Percentiles rank a stretch among this genome's conserved stretches.
These are phyloP conservation scores for Plutomurus gul DNA, from an alignment of 1,140 invertebrate species.

Conservation along the genomic window DNA sequence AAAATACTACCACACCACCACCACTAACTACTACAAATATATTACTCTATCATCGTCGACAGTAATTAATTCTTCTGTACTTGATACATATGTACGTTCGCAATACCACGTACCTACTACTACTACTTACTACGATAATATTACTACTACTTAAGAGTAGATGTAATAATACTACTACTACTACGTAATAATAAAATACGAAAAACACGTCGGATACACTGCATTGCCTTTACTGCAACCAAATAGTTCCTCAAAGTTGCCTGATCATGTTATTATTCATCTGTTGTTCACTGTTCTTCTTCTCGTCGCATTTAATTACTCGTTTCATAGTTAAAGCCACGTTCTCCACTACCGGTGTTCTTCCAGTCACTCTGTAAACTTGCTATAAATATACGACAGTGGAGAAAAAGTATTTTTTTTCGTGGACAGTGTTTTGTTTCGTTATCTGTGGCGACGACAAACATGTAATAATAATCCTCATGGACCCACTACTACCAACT, in stretches of 20 bases:
- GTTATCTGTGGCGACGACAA: not conserved
- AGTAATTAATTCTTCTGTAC: not conserved
- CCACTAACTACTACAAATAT: not conserved
- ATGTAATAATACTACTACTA: not conserved
- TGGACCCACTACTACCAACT: constrained; percentile 1
- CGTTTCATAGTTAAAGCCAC: not conserved
- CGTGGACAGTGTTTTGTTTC: not conserved
- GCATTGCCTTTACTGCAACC: constrained; percentile 19
- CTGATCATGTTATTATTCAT: constrained; percentile 12
- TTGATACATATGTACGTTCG: not conserved
- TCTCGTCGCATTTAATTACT: constrained; percentile 12
- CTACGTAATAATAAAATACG: too few relatives aligned
- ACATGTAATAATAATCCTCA: constrained; percentile 28
- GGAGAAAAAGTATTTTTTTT: not conserved
- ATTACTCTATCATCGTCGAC: not conserved
- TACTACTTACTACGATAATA: not conserved
- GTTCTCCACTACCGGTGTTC: constrained; percentile 3
- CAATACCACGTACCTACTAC: not conserved
- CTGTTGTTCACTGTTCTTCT: not conserved
- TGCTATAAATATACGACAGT: not conserved
- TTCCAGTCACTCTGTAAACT: not conserved
- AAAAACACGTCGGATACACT: not conserved
- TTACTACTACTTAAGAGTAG: not conserved
- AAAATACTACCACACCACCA: too few relatives aligned
- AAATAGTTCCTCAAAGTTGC: constrained; percentile 29